Evolutionary conservation across 2,888 invertebrate genomes (phyloP).

Genomic region (Heteromurus nitidus): DNA sequence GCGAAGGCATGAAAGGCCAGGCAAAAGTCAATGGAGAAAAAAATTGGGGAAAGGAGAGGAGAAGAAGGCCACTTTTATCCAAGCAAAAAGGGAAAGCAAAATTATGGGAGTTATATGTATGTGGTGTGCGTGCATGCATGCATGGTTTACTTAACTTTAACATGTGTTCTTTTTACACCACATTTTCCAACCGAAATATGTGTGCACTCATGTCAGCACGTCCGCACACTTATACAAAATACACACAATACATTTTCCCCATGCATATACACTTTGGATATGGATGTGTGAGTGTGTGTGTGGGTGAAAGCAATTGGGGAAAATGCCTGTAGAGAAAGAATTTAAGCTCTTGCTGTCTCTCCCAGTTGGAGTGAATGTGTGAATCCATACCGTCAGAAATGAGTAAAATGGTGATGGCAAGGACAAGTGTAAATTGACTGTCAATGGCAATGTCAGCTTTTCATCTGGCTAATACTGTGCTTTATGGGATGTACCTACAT

Average conservation of each 20-base stretch:
- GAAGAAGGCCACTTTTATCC: slow-evolving; percentile 37
- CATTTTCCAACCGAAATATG: slow-evolving; percentile 43
- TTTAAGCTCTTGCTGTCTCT: too few species aligned
- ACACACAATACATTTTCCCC: slow-evolving; percentile 46
- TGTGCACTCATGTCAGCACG: slow-evolving; percentile 57
- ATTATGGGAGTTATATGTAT: slow-evolving; percentile 42
- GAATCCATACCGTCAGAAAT: background rate
- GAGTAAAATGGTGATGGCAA: slow-evolving; percentile 39
- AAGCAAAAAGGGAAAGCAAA: slow-evolving; percentile 27
- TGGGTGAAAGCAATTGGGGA: background rate
- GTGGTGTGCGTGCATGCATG: slow-evolving; percentile 61
- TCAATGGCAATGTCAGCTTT: slow-evolving; percentile 46
- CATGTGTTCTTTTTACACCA: slow-evolving; percentile 48
- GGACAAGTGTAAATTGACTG: slow-evolving; percentile 60
- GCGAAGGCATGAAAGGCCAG: slow-evolving; percentile 7
- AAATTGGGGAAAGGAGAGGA: slow-evolving; percentile 17
- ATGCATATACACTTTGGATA: background rate
- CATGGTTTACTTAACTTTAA: slow-evolving; percentile 46
- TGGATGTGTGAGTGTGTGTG: background rate
- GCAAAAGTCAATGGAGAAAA: slow-evolving; percentile 2
- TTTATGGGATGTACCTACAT: too few species aligned
- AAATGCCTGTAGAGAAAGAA: too few species aligned
- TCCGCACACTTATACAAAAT: slow-evolving; percentile 52
- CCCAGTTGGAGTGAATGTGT: slow-evolving; percentile 5
- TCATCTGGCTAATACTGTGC: background rate